Base-by-base conservation (phyloP, 2,113 vertebrate genomes). In the Corythornis cristatus region DNA sequence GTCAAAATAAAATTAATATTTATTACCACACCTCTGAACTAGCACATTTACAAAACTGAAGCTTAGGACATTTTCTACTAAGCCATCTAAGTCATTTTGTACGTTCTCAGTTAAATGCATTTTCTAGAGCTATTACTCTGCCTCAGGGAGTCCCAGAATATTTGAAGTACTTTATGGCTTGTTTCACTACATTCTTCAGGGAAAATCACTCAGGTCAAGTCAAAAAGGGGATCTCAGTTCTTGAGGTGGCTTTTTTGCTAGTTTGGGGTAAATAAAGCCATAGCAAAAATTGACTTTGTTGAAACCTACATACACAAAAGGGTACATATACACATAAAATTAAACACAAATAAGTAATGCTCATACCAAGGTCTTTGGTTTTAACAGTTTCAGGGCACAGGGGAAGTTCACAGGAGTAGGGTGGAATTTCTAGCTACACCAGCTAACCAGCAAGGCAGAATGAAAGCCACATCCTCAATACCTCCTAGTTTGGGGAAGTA, bases 1-100 rank as follows among this genome's bases (percentile, higher is more conserved):
- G 98, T 98, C 98, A 98, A 97, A 98, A 97, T 97, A 97, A 94
- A 97, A 98, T 98, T 98, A 97, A 97, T 97, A 97, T 96, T 97
- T 98, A 97, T 97, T 95, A 95, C 96, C 88, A 95, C 89, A 97
- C 86, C 96, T 96, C 96, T 96, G 88, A 98, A 96, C 93, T 75
- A 97, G 70, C 92, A 94, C 82, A 88, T 78, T 91, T 92, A 42
- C 79, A 94, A 91, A 94, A 88, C 65, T 65, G 51, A 93, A 53
- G 45, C 82, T 83, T 15, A 33, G 90, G 80, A 86, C 50, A 64
- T 92, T 93, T 95, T 92, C 71, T 68, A 51, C 58, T 85, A 89
- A 93, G 78, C 60, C 43, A 31, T 86, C 61, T 94, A 86, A 93
- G 61, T 40, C 53, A 81, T 82, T 95, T 92, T 80, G 54, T 60